phyloP scores from a whole-genome alignment of 1,140 invertebrate species.

The Mylabris phalerata region DNA sequence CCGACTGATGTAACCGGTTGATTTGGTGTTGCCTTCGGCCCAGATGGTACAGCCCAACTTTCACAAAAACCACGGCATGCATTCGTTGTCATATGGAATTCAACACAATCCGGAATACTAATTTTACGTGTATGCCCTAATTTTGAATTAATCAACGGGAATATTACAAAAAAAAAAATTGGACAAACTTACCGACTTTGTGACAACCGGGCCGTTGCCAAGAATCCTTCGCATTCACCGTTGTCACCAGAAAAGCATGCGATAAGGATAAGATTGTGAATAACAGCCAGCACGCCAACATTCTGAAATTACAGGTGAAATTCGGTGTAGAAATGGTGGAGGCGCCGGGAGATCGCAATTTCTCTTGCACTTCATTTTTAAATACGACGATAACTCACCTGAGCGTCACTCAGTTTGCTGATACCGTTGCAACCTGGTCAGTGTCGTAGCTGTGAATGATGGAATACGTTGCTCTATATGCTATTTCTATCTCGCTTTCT shows the following conservation, averaged over 20 bases:
- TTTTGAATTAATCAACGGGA: conserved; percentile 6
- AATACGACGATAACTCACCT: background rate
- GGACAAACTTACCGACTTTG: conserved; percentile 49
- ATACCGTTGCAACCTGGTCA: conserved; percentile 11
- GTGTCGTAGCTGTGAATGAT: conserved; percentile 19
- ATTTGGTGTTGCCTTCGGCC: conserved; percentile 55
- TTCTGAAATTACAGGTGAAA: conserved; percentile 27
- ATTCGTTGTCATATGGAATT: conserved; percentile 78
- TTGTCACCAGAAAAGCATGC: conserved; percentile 26
- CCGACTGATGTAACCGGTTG: conserved; percentile 77
- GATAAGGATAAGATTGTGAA: conserved; percentile 31
- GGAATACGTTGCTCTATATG: conserved; percentile 15
- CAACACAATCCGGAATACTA: conserved; percentile 73
- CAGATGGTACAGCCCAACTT: conserved; percentile 66
- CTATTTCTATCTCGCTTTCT: too few species aligned
- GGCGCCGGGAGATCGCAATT: background rate
- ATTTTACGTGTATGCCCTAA: conserved; percentile 71
- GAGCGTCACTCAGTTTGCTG: conserved; percentile 1
- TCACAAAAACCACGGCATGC: conserved; percentile 81
- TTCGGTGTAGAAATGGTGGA: background rate
- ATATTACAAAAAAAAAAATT: background rate
- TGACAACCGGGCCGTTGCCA: conserved; percentile 56
- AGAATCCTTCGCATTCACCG: conserved; percentile 35
- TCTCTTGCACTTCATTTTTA: too few species aligned
- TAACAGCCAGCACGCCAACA: conserved; percentile 38